These are phyloP conservation scores for Corbicula japonica DNA, from an alignment of 2,888 invertebrate genomes.

Conservation along the genomic window DNA sequence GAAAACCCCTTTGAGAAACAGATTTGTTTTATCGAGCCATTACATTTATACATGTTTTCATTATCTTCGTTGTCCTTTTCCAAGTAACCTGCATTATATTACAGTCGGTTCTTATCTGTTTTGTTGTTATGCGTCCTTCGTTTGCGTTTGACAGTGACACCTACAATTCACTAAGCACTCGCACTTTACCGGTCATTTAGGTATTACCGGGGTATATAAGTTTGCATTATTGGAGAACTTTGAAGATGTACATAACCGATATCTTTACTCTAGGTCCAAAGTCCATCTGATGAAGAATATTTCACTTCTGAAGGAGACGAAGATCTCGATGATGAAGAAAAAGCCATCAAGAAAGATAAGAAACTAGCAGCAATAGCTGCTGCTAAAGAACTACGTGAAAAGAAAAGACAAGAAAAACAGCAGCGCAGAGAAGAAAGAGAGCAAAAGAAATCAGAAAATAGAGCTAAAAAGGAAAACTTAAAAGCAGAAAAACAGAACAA, in stretches of 20 bases:
- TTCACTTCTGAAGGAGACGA: slow-evolving; percentile 12
- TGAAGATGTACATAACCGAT: background rate
- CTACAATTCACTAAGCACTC: no score
- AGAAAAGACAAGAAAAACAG: slow-evolving; percentile 30
- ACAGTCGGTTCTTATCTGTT: no score
- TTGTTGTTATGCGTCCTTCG: no score
- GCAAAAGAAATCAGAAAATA: slow-evolving; percentile 21
- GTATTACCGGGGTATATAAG: no score
- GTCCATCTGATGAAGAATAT: slow-evolving; percentile 3
- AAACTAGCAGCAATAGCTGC: slow-evolving; percentile 28
- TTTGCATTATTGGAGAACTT: slow-evolving; percentile 18
- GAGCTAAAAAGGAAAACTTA: slow-evolving; percentile 19
- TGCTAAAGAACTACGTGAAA: slow-evolving; percentile 33
- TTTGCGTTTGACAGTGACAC: no score
- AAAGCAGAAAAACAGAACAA: slow-evolving; percentile 9
- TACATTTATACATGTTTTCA: no score
- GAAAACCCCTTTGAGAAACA: no score
- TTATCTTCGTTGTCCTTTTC: no score
- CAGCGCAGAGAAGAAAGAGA: slow-evolving; percentile 1
- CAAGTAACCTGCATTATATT: no score
- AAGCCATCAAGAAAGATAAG: slow-evolving; percentile 30
- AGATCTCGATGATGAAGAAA: slow-evolving; percentile 31
- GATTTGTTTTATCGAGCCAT: no score
- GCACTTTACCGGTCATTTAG: no score
- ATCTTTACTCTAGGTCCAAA: slow-evolving; percentile 3